Percentiles rank a stretch among this genome's conserved stretches.
These are phyloP conservation scores for Reticulitermes speratus DNA, from an alignment of 1,140 invertebrate genomes.

Conservation along the genomic window DNA sequence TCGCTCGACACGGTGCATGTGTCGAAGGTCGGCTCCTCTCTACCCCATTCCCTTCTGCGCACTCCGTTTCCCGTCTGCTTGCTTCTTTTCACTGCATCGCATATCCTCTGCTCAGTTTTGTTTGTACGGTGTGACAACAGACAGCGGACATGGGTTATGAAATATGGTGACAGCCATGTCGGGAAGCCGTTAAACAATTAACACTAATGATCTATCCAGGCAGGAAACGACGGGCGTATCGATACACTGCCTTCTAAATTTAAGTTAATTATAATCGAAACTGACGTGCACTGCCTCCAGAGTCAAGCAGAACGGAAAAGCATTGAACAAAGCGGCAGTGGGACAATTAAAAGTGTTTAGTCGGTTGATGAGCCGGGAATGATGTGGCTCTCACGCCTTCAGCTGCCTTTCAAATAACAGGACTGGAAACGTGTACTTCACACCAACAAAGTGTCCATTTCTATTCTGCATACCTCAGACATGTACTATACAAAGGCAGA, in stretches of 20 bases:
- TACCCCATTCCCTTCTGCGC: too few relatives aligned
- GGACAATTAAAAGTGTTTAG: slow-evolving; percentile 1
- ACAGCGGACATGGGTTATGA: slow-evolving; percentile 5
- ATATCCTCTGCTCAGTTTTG: background rate
- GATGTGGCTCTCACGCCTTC: background rate
- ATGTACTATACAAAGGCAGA: too few relatives aligned
- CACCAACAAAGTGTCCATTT: too few relatives aligned
- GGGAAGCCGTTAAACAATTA: slow-evolving; percentile 15
- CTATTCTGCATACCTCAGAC: too few relatives aligned
- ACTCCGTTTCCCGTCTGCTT: too few relatives aligned
- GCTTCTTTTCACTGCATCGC: background rate
- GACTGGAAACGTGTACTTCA: too few relatives aligned
- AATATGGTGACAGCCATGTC: slow-evolving; percentile 15
- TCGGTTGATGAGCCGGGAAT: background rate
- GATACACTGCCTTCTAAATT: background rate
- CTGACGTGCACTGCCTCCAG: slow-evolving; percentile 6
- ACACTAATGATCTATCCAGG: background rate
- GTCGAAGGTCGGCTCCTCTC: too few relatives aligned
- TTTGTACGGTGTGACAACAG: background rate
- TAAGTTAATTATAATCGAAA: background rate
- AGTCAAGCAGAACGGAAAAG: background rate
- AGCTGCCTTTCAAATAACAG: too few relatives aligned
- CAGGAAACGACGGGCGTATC: slow-evolving; percentile 5
- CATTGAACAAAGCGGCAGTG: too few relatives aligned
- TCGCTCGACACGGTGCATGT: too few relatives aligned